Conservation (phyloP, 2,113 vertebrate genomes). For the Neolamprologus hecqui region DNA sequence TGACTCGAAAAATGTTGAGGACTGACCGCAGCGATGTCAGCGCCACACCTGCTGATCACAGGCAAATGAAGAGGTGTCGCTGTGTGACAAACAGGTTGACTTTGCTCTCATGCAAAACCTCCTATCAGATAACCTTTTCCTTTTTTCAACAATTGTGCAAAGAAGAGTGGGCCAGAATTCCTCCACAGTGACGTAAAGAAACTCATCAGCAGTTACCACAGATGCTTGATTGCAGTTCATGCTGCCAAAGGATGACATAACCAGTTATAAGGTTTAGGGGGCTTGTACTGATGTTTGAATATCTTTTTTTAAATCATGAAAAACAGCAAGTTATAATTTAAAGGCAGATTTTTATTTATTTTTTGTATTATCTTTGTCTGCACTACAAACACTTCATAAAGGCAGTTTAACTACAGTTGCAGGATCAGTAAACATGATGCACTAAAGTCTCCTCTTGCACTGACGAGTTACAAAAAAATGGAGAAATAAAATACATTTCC, state of each 20-base stretch:
- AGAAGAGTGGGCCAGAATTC: not conserved
- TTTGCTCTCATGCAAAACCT: not conserved
- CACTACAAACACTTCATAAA: not conserved
- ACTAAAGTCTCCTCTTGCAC: not conserved
- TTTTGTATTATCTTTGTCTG: not conserved
- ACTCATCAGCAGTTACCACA: not conserved
- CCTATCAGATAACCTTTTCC: not conserved
- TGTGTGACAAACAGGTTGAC: not conserved
- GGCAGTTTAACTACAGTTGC: not conserved
- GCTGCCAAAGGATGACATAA: not conserved
- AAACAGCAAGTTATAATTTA: not conserved
- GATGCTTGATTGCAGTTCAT: not conserved
- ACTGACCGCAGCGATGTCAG: not conserved
- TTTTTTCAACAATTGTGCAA: not conserved
- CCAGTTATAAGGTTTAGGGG: not conserved
- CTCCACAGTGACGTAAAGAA: not conserved
- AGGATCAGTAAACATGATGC: not conserved
- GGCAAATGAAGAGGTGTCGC: slow-evolving; percentile 4
- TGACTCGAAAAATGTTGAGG: not conserved
- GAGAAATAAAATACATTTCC: not conserved
- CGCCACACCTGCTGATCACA: slow-evolving; percentile 1
- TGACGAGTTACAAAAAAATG: accelerated
- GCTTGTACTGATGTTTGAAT: not conserved
- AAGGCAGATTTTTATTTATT: not conserved
- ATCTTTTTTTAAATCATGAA: not conserved